These are phyloP conservation scores for Tridacna crocea DNA, from an alignment of 2,888 invertebrate genomes.

Conservation along the genomic window DNA sequence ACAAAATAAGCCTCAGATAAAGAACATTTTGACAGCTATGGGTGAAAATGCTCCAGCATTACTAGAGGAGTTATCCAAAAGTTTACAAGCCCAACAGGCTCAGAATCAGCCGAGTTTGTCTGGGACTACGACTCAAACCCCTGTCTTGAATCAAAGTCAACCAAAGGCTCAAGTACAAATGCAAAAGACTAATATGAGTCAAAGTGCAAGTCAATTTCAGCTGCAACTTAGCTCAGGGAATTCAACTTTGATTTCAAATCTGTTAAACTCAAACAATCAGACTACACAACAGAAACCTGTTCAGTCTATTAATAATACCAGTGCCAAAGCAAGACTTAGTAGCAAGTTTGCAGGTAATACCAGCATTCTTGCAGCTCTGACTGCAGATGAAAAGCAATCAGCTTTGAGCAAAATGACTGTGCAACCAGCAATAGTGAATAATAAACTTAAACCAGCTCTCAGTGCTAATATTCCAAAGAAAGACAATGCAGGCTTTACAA, in stretches of 20 bases:
- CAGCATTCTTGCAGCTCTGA: conserved; percentile 54
- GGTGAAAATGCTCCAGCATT: conserved; percentile 40
- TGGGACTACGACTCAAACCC: background rate
- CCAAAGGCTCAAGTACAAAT: background rate
- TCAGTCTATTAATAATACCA: conserved; percentile 6
- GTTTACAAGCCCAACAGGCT: conserved; percentile 24
- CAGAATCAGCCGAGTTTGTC: conserved; percentile 4
- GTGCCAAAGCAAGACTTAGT: conserved; percentile 4
- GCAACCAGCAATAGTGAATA: conserved; percentile 6
- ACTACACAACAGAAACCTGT: background rate
- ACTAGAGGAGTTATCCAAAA: conserved; percentile 45
- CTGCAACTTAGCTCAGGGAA: conserved; percentile 8
- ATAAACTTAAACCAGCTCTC: background rate
- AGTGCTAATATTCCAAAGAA: conserved; percentile 38
- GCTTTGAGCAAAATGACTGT: conserved; percentile 25
- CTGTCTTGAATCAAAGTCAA: background rate
- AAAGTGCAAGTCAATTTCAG: background rate
- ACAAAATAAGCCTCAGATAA: conserved; percentile 34
- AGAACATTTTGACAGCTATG: conserved; percentile 33
- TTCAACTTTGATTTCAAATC: background rate
- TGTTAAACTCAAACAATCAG: conserved; percentile 5
- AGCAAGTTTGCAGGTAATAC: conserved; percentile 25
- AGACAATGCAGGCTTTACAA: conserved; percentile 69
- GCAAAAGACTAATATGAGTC: conserved; percentile 3
- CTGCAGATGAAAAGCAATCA: conserved; percentile 43